These are phyloP conservation scores for Nannoperca obscura DNA, from an alignment of 2,797 vertebrate genomes.

Conservation along the genomic window DNA sequence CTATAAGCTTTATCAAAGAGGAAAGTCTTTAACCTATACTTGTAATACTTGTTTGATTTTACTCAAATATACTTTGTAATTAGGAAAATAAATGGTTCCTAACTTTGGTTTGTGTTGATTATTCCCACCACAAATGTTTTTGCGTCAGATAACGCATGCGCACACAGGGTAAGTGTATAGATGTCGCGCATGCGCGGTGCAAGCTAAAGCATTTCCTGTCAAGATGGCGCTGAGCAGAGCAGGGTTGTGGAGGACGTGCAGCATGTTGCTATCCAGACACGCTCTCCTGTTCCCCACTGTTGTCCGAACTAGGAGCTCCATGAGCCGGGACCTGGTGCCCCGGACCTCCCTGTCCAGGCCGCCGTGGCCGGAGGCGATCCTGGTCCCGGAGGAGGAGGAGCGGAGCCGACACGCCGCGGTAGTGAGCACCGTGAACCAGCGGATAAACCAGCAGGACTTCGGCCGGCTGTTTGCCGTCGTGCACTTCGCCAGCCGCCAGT, in stretches of 20 bases:
- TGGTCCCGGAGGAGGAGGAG: slow-evolving; percentile 80
- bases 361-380: slow-evolving; percentile 85
- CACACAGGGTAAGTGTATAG: rapidly evolving
- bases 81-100: no score
- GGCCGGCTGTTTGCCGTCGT: slow-evolving; percentile 94
- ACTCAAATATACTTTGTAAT: no score
- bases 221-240: slow-evolving; percentile 71
- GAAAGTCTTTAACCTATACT: no score
- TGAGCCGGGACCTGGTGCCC: slow-evolving; percentile 69
- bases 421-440: slow-evolving; percentile 86
- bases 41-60: no score
- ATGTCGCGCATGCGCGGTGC: slow-evolving; percentile 38
- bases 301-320: slow-evolving; percentile 52
- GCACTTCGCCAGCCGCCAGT: slow-evolving; percentile 93
- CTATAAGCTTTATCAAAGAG: no score
- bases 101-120: no score
- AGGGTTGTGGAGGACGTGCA: slow-evolving; percentile 67
- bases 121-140: no score
- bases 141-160: slow-evolving; percentile 3
- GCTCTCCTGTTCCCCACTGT: background rate
- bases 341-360: slow-evolving; percentile 90
- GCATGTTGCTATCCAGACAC: background rate
- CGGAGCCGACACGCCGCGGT: slow-evolving; percentile 80
- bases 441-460: slow-evolving; percentile 78
- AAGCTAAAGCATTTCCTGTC: background rate